phyloP scores from a whole-genome alignment of 37 sponge, comb jelly and placozoan species.

The Geodia barretti region DNA sequence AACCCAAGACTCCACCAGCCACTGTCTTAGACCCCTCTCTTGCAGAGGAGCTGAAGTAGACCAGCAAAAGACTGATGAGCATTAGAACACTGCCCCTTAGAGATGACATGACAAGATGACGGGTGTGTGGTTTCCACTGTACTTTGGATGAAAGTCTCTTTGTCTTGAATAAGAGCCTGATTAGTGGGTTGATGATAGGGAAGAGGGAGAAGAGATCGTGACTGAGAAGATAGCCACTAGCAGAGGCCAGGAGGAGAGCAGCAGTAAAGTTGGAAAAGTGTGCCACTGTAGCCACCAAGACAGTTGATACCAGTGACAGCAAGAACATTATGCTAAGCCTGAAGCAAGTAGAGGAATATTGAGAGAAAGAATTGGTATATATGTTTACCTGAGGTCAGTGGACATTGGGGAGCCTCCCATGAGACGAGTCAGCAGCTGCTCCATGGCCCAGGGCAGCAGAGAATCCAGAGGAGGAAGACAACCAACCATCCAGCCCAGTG shows the following conservation, averaged over 20 bases:
- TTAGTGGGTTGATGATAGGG: conserved; percentile 3
- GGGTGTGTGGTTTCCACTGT: neutral
- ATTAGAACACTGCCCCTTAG: conserved; percentile 16
- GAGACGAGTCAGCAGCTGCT: conserved; percentile 46
- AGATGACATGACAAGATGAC: neutral
- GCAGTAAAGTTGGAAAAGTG: conserved; percentile 1
- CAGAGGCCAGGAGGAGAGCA: conserved; percentile 33
- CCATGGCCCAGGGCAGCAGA: conserved; percentile 60
- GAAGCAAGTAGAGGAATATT: neutral
- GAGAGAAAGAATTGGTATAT: neutral
- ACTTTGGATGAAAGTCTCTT: conserved; percentile 3
- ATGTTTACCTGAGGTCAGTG: conserved; percentile 62
- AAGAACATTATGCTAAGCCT: conserved; percentile 39
- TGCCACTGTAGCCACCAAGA: neutral
- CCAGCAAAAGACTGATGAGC: conserved; percentile 1
- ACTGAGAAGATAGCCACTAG: conserved; percentile 59
- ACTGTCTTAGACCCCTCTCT: neutral
- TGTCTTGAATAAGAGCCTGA: neutral
- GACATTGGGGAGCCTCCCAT: conserved; percentile 74
- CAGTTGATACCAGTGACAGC: conserved; percentile 19
- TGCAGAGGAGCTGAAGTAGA: conserved; percentile 28
- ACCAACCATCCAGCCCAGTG: conserved; percentile 67
- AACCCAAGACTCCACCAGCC: conserved; percentile 3
- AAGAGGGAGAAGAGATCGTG: conserved; percentile 29
- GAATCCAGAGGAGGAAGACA: conserved; percentile 58